A percentile compares a stretch with the other conserved stretches of the same genome.
These are phyloP conservation scores for Melanostigma gelatinosum DNA, from an alignment of 2,113 vertebrate species.

Conservation along the genomic window DNA sequence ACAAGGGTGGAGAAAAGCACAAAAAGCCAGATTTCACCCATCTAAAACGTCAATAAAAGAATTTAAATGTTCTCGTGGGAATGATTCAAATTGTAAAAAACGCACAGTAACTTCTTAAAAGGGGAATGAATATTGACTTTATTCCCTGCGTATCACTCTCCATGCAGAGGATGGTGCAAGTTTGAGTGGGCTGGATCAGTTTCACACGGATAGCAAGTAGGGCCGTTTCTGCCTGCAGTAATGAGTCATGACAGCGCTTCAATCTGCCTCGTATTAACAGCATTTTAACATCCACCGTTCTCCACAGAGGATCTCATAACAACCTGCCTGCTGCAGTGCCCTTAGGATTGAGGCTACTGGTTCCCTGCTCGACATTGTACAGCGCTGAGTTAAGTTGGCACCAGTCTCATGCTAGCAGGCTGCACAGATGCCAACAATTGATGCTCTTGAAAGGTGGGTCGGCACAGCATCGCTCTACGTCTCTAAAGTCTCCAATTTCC, in stretches of 20 bases:
- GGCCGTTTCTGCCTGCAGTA: slow-evolving; percentile 63
- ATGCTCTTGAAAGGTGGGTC: slow-evolving; percentile 24
- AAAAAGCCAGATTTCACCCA: not conserved
- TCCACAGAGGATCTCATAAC: slow-evolving; percentile 37
- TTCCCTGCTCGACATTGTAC: slow-evolving; percentile 14
- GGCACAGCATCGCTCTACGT: slow-evolving; percentile 31
- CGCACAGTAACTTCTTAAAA: slow-evolving; percentile 6
- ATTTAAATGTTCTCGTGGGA: not conserved
- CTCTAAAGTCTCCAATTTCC: slow-evolving; percentile 6
- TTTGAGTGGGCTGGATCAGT: slow-evolving; percentile 71
- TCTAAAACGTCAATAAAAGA: slow-evolving; percentile 4
- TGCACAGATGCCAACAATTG: not conserved
- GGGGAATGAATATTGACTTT: slow-evolving; percentile 36
- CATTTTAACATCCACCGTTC: slow-evolving; percentile 32
- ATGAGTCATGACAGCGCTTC: slow-evolving; percentile 68
- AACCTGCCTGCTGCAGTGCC: slow-evolving; percentile 10
- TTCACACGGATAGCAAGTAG: slow-evolving; percentile 59
- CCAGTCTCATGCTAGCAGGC: slow-evolving; percentile 7
- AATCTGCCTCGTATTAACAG: slow-evolving; percentile 56
- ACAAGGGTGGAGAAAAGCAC: not conserved
- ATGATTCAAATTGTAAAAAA: slow-evolving; percentile 18
- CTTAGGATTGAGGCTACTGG: slow-evolving; percentile 4
- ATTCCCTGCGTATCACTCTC: slow-evolving; percentile 42
- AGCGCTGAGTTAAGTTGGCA: slow-evolving; percentile 28
- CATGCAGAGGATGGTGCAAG: slow-evolving; percentile 65